Conservation (phyloP, 2,888 invertebrate genomes). For the Dasysyrphus albostriatus region DNA sequence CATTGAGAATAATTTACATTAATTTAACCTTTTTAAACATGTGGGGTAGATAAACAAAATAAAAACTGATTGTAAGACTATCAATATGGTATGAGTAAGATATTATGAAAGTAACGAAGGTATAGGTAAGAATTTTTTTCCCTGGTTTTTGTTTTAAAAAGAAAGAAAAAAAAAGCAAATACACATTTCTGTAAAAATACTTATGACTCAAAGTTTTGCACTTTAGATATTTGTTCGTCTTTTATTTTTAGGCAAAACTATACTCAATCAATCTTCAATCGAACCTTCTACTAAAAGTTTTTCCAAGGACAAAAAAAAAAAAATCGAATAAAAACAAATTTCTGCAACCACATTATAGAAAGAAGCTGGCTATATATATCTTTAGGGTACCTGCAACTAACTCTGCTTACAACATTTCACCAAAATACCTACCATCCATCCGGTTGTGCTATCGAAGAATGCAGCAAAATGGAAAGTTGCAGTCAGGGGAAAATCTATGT, state of each 20-base stretch:
- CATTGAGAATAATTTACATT: too few relatives aligned
- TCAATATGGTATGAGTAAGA: too few relatives aligned
- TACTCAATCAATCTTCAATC: neutral
- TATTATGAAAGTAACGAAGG: too few relatives aligned
- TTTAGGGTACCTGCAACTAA: neutral
- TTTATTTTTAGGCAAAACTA: neutral
- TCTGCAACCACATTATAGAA: slow-evolving; percentile 2
- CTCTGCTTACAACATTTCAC: slow-evolving; percentile 56
- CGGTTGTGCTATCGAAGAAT: slow-evolving; percentile 45
- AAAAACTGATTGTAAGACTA: too few relatives aligned
- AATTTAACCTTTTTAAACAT: too few relatives aligned
- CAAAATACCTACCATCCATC: slow-evolving; percentile 46
- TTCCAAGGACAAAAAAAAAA: slow-evolving; percentile 19
- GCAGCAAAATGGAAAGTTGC: slow-evolving; percentile 68
- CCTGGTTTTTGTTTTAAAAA: too few relatives aligned
- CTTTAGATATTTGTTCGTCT: neutral
- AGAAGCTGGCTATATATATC: neutral
- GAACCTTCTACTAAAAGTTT: neutral
- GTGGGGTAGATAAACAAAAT: too few relatives aligned
- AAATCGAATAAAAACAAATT: neutral
- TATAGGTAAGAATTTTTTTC: too few relatives aligned
- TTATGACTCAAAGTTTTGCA: neutral
- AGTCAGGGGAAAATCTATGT: slow-evolving; percentile 50
- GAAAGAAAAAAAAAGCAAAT: too few relatives aligned
- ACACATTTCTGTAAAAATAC: neutral